Percentiles rank a stretch among this genome's conserved stretches.
phyloP scores from a whole-genome alignment of 2,888 invertebrate species.

The Druceiella hillmani region DNA sequence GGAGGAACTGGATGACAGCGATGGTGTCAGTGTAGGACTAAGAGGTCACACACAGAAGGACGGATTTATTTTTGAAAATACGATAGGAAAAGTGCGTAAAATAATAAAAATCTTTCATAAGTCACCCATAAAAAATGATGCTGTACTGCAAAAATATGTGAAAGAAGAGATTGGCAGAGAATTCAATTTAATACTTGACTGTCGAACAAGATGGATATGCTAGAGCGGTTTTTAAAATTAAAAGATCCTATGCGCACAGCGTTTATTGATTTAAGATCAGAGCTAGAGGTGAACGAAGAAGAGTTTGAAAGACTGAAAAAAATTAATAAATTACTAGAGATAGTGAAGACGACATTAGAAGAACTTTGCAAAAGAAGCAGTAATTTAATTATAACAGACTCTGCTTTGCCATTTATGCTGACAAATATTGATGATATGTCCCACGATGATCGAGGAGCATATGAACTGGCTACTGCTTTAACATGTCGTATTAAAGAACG shows the following conservation, averaged over 20 bases:
- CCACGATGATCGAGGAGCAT: no score
- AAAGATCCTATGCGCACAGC: slow-evolving; percentile 20
- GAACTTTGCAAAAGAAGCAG: slow-evolving; percentile 19
- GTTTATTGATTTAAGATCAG: slow-evolving; percentile 17
- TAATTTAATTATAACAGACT: slow-evolving; percentile 17
- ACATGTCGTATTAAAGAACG: no score
- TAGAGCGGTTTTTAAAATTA: slow-evolving; percentile 17
- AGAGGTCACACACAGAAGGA: no score
- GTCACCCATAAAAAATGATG: slow-evolving; percentile 16
- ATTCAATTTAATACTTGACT: slow-evolving; percentile 17
- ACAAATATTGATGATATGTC: no score
- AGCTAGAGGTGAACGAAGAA: slow-evolving; percentile 9
- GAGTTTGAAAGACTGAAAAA: slow-evolving; percentile 16
- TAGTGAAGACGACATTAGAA: slow-evolving; percentile 23
- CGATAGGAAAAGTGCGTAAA: slow-evolving; percentile 14
- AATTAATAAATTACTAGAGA: slow-evolving; percentile 12
- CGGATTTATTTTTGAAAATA: no score
- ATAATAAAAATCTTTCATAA: slow-evolving; percentile 11
- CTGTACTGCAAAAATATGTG: slow-evolving; percentile 19
- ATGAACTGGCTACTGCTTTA: no score
- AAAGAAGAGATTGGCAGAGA: slow-evolving; percentile 16
- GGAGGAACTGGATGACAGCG: no score
- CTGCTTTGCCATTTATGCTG: slow-evolving; percentile 13
- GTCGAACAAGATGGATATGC: slow-evolving; percentile 22
- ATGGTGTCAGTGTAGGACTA: no score